Evolutionary conservation across 2,113 vertebrate genomes (phyloP).

Genomic region (Girardinichthys multiradiatus): DNA sequence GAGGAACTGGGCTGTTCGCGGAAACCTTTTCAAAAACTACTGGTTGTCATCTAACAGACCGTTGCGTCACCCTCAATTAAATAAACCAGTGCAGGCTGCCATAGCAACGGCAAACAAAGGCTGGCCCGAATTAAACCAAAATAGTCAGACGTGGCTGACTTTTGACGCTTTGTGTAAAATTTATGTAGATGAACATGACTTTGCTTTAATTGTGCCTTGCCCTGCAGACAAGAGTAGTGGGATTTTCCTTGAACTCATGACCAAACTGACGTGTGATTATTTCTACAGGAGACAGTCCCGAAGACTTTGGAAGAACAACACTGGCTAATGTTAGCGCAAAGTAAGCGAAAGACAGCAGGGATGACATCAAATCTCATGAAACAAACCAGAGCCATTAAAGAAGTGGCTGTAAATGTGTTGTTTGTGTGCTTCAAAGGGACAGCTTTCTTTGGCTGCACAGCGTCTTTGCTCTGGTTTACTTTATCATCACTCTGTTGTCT

Average conservation of each 20-base stretch:
- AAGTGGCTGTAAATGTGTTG: slow-evolving; percentile 9
- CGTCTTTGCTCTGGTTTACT: slow-evolving; percentile 91
- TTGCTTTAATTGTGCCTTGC: slow-evolving; percentile 48
- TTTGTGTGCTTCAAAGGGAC: slow-evolving; percentile 78
- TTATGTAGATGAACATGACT: slow-evolving; percentile 25
- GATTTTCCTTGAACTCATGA: slow-evolving; percentile 27
- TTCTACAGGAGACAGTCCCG: slow-evolving; percentile 85
- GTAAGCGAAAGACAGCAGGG: slow-evolving; percentile 79
- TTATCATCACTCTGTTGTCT: slow-evolving; percentile 87
- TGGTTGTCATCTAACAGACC: slow-evolving; percentile 59
- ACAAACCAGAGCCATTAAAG: slow-evolving; percentile 21
- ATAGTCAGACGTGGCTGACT: slow-evolving; percentile 7
- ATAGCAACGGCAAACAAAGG: slow-evolving; percentile 63
- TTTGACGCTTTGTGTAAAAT: slow-evolving; percentile 25
- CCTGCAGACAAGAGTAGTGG: slow-evolving; percentile 33
- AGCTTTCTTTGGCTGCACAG: slow-evolving; percentile 93
- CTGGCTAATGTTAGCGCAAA: slow-evolving; percentile 91
- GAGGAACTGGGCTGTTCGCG: slow-evolving; percentile 38
- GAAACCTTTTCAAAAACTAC: slow-evolving; percentile 53
- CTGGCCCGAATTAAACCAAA: slow-evolving; percentile 37
- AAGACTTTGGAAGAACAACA: slow-evolving; percentile 94
- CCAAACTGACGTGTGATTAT: slow-evolving; percentile 61
- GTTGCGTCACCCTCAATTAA: slow-evolving; percentile 59
- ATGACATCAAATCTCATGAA: slow-evolving; percentile 43
- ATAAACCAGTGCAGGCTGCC: slow-evolving; percentile 49